Evolutionary conservation across 2,797 vertebrate species (phyloP).

Genomic region (Notolabrus celidotus): DNA sequence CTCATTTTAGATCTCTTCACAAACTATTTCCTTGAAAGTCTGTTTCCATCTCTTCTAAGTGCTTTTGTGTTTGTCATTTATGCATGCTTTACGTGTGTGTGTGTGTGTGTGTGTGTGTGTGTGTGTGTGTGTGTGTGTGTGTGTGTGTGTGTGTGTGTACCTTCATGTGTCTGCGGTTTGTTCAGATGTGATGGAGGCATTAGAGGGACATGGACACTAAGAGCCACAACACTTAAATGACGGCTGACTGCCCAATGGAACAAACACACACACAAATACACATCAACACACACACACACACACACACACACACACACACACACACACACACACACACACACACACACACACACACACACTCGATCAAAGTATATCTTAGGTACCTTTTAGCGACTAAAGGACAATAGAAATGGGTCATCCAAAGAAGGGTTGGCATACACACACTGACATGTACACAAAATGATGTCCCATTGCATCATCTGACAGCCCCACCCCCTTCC

Average conservation of each 20-base stretch:
- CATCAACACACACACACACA: constrained; percentile 10
- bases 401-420: constrained; percentile 59
- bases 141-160: not conserved
- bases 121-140: not conserved
- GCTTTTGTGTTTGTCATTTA: too few relatives aligned
- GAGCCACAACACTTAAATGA: constrained; percentile 47
- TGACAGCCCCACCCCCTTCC: constrained; percentile 35
- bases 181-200: constrained; percentile 1
- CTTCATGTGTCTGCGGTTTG: constrained; percentile 2
- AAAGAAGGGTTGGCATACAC: constrained; percentile 22
- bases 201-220: constrained; percentile 25
- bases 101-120: too few relatives aligned
- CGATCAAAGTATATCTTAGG: constrained; percentile 26
- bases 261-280: constrained; percentile 5
- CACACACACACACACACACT: constrained; percentile 2
- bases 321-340: constrained; percentile 1
- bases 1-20: too few relatives aligned
- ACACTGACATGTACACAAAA: constrained; percentile 40
- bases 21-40: too few relatives aligned
- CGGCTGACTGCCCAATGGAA: not conserved
- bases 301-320: constrained; percentile 3
- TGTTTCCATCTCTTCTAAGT: too few relatives aligned
- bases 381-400: constrained; percentile 47
- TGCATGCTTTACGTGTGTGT: not conserved
- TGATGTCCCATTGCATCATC: constrained; percentile 67